Evolutionary conservation across 2,888 invertebrate species (phyloP), one percentile per base, ranked within the genome.

Genomic region (Entomobrya multifasciata): DNA sequence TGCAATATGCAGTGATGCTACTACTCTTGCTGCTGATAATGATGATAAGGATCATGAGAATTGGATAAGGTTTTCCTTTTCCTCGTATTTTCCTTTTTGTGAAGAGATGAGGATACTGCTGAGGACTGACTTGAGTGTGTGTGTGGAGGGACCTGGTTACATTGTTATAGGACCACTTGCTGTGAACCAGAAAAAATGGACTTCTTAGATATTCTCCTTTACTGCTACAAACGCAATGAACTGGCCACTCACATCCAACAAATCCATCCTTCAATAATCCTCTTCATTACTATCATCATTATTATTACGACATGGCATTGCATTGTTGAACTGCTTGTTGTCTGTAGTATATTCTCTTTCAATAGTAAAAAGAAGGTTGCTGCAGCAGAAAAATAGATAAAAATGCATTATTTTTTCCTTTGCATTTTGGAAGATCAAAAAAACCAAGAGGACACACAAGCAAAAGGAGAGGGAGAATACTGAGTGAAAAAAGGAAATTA

Each of bases 91-190:
- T n/a, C n/a, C n/a, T 60, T 47, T 27, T 72, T 30, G 72, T 72
- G 52, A 49, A 49, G 44, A n/a, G n/a, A n/a, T n/a, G n/a, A 67
- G 41, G n/a, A 13, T n/a, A n/a, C 13, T n/a, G 49, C 8, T 8
- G 49, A 49, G 8, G 49, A 67, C 52, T 52, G 72, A 52, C 49
- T 52, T 72, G 57, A 25, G 47, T 47, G 55, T 44, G 62, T 17
- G 27, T 57, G n/a, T n/a, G 22, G 30, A 60, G 78, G 60, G 62
- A 67, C 49, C 41, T 72, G 55, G 78, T 65, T 47, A 72, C 79
- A 85, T 85, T 85, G 86, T 82, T 87, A 81, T 52, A 72, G 22
- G 87, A 70, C 87, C 81, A 1, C 87, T 82, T 41, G 82, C 87
- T 87, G 87, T 76, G 76, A 2, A 20, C 76, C 36, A 36, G 36